Evolutionary conservation across 2,797 vertebrate species (phyloP), one percentile per base, ranked within the genome.

Genomic region (Otolemur crassicaudatus): DNA sequence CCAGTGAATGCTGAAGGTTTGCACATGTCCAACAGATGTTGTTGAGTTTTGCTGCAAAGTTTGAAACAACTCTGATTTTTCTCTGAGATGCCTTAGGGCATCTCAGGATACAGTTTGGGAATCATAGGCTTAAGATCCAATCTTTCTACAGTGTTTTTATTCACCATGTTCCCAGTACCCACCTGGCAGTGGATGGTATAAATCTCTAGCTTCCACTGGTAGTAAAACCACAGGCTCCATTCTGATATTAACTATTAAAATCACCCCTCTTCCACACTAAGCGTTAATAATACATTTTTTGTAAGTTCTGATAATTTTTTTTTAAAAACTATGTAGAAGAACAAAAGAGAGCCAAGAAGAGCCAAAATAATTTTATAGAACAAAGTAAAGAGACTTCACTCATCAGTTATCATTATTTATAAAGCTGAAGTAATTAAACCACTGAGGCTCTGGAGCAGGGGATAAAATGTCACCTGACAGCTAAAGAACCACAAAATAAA

Each of bases 311-410:
- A 70, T 75, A 27, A 83, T 13, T 43, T 87, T 85, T 76, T 85
- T 76, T 53, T 20, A 75, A 95, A 94, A 91, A 34, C 65, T 67
- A 86, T 43, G 77, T 12, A n/a, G 5, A 91, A 67, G 56, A 83
- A 20, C 22, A 91, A 94, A 60, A 49, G 23, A 58, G 82, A 65
- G 40, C 6, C 37, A 94, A 37, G 31, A 96, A 91, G 23, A 80
- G n/a, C 5, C 69, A 88, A 91, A 89, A 81, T 72, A 93, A 91
- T 88, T 82, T 53, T 46, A 1, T 34, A 90, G 16, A 93, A 86
- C 31, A 60, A 95, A 95, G 27, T 56, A 87, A 92, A 46, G 31
- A 25, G 61, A 76, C 43, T 88, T 22, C 22, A 89, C 14, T 86
- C 31, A 37, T 75, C 49, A 81, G 25, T 49, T 87, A 29, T 22